A percentile compares a stretch with the other conserved stretches of the same genome.
These are phyloP conservation scores for Drosophila chauvacae DNA, from an alignment of 1,140 invertebrate species.

Conservation along the genomic window DNA sequence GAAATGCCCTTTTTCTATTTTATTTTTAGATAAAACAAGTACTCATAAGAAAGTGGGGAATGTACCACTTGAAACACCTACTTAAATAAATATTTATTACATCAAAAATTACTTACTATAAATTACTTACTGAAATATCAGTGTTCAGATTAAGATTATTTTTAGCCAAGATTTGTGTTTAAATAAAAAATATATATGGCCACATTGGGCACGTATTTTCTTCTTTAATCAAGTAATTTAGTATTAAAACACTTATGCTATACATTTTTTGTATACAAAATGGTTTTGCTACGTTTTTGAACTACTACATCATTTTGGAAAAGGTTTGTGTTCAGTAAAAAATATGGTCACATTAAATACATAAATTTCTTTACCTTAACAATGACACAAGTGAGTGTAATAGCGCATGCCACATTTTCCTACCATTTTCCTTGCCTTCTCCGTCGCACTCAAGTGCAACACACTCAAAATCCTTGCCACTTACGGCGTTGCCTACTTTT, in stretches of 20 bases:
- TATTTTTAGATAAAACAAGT: neutral
- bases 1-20: slow-evolving; percentile 3
- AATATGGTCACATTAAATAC: neutral
- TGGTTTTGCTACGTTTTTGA: too few relatives aligned
- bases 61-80: neutral
- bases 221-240: neutral
- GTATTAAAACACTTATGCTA: neutral
- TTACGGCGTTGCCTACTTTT: slow-evolving; percentile 35
- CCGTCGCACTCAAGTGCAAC: slow-evolving; percentile 45
- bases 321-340: too few relatives aligned
- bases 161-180: neutral
- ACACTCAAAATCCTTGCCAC: slow-evolving; percentile 35
- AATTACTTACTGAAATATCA: neutral
- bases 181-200: neutral
- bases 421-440: slow-evolving; percentile 1
- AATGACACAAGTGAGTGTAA: neutral
- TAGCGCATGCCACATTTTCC: neutral
- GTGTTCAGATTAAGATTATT: neutral
- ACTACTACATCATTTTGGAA: too few relatives aligned
- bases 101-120: neutral
- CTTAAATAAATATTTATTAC: neutral
- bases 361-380: neutral
- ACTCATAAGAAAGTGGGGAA: too few relatives aligned
- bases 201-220: neutral
- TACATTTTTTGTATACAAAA: neutral